Evolutionary conservation across 1,140 invertebrate genomes (phyloP).

Genomic region (Spodoptera frugiperda): DNA sequence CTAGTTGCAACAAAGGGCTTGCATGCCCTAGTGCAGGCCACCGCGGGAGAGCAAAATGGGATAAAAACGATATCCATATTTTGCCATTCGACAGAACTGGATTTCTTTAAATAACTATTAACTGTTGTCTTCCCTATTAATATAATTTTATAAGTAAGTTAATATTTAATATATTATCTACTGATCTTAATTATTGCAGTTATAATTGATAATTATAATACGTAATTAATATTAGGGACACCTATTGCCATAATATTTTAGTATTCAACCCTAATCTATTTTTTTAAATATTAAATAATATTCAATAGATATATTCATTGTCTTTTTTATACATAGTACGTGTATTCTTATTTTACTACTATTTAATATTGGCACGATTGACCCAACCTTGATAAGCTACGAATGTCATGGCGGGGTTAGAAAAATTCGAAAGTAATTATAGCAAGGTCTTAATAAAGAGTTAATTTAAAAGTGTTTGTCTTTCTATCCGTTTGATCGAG

Average conservation of each 20-base stretch:
- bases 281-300: too few relatives aligned
- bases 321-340: too few relatives aligned
- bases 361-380: conserved; percentile 2
- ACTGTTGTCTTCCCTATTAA: background rate
- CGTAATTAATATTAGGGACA: too few relatives aligned
- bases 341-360: background rate
- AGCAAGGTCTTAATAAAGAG: background rate
- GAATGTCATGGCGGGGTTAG: conserved; percentile 27
- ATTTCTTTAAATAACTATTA: conserved; percentile 12
- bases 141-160: background rate
- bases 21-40: background rate
- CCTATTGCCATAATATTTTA: too few relatives aligned
- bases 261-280: too few relatives aligned
- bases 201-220: too few relatives aligned
- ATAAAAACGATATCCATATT: background rate
- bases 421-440: conserved; percentile 9
- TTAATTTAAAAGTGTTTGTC: background rate
- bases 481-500: too few relatives aligned
- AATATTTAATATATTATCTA: too few relatives aligned
- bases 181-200: too few relatives aligned
- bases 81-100: background rate
- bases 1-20: background rate
- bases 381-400: background rate
- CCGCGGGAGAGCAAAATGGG: background rate
- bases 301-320: too few relatives aligned